Evolutionary conservation across 2,113 vertebrate species (phyloP).

Genomic region (Chaetops frenatus): DNA sequence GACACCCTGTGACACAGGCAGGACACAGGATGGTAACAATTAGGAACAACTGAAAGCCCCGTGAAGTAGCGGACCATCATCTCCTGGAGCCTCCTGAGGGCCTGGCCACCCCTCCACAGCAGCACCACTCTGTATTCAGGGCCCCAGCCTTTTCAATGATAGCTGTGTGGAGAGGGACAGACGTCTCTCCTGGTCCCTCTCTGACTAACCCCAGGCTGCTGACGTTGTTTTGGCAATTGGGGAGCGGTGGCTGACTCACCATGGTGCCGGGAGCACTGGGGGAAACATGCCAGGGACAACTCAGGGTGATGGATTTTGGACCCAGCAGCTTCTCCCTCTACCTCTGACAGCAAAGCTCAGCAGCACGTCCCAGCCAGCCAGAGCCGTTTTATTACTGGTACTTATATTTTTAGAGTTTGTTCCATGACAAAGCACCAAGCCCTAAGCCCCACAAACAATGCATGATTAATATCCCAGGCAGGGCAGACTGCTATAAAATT

Average conservation of each 20-base stretch:
- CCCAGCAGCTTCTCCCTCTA: neutral
- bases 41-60: neutral
- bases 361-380: neutral
- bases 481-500: neutral
- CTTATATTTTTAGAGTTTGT: neutral
- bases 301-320: neutral
- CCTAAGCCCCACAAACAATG: neutral
- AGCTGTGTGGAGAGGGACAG: neutral
- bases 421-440: neutral
- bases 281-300: neutral
- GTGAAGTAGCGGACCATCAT: neutral
- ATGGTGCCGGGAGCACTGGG: rapidly evolving
- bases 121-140: neutral
- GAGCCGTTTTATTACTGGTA: neutral
- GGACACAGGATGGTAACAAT: neutral
- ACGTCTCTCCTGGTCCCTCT: neutral
- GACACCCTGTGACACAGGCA: neutral
- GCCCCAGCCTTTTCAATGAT: neutral
- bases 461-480: neutral
- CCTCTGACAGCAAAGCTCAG: neutral
- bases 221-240: neutral
- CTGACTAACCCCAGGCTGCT: neutral
- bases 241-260: neutral
- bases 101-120: neutral
- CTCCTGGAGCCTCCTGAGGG: neutral